A percentile compares a stretch with the other conserved stretches of the same genome.
Conservation (phyloP, 2,113 vertebrate species). For the Xerus inauris region DNA sequence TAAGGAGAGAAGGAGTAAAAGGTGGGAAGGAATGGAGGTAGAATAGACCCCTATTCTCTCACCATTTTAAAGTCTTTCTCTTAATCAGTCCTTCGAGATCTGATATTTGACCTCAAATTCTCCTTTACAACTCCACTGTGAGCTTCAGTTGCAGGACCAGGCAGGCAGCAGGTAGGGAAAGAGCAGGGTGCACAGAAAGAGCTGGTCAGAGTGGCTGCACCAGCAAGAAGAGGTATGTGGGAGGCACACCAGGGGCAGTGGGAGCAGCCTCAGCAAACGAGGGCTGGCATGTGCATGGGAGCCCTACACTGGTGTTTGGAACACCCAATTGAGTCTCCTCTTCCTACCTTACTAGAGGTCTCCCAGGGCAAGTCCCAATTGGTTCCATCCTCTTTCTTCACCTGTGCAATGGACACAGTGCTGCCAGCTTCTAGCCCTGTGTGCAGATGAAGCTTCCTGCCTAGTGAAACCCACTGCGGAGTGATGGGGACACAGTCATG, state of each 20-base stretch:
- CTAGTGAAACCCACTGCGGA: not conserved
- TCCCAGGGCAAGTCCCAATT: not conserved
- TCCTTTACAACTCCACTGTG: fast-evolving
- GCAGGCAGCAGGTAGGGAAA: not conserved
- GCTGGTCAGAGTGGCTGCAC: not conserved
- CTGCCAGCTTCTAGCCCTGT: not conserved
- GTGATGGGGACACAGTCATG: not conserved
- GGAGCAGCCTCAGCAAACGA: no score
- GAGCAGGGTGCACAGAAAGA: not conserved
- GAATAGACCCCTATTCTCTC: no score
- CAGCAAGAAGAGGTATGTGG: no score
- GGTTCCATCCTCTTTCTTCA: not conserved
- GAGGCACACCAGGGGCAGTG: fast-evolving
- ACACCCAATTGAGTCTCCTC: not conserved
- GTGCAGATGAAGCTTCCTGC: not conserved
- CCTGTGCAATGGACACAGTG: not conserved
- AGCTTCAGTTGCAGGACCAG: not conserved
- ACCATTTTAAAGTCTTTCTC: not conserved
- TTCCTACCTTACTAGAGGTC: not conserved
- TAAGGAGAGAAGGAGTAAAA: not conserved
- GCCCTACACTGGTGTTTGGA: not conserved
- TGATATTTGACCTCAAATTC: not conserved
- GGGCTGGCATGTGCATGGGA: no score
- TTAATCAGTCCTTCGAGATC: not conserved
- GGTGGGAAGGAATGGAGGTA: not conserved